Evolutionary conservation across 2,888 invertebrate genomes (phyloP), one percentile per base, ranked within the genome.

Genomic region (Calliopum simillimum): DNA sequence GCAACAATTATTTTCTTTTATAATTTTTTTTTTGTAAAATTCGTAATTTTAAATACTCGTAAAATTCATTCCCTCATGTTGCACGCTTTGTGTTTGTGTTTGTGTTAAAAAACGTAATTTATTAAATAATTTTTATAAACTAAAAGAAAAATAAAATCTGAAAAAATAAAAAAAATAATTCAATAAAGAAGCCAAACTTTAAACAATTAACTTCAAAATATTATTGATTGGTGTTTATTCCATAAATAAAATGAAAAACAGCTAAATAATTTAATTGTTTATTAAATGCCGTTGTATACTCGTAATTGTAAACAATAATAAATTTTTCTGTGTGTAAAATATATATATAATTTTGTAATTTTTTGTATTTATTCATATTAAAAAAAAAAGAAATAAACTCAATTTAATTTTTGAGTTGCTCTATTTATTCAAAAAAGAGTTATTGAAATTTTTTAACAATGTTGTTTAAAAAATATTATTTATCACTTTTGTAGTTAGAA

Each of bases 21-120:
- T 56, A 25, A n/a, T n/a, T n/a, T n/a, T n/a, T n/a, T n/a, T 33
- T 33, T 5, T 33, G 5, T 33, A 33, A 49, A 25, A 8, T 47
- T 63, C 47, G 16, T 8, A 59, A 59, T 73, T 65, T 44, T 59
- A 59, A 59, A 69, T 66, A 70, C 49, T 66, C 70, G 64, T 70
- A 66, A 56, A 69, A 70, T 61, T 75, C 70, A 62, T 76, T 63
- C 73, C 75, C 78, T 79, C 79, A 78, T 81, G 76, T 79, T 85
- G 82, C 82, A 84, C 82, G 83, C 80, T 81, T 82, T 81, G 74
- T 79, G 79, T 84, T 85, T 76, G 70, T 79, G 77, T 77, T 72
- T 68, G 68, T 74, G 67, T 59, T 70, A 19, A 44, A 47, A n/a
- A 44, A 19, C 55, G 59, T 59, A 68, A 64, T 47, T 63, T 16